A percentile compares a stretch with the other conserved stretches of the same genome.
These are phyloP conservation scores for Chaetorhynchus papuensis DNA, from an alignment of 2,113 vertebrate species.

Conservation along the genomic window DNA sequence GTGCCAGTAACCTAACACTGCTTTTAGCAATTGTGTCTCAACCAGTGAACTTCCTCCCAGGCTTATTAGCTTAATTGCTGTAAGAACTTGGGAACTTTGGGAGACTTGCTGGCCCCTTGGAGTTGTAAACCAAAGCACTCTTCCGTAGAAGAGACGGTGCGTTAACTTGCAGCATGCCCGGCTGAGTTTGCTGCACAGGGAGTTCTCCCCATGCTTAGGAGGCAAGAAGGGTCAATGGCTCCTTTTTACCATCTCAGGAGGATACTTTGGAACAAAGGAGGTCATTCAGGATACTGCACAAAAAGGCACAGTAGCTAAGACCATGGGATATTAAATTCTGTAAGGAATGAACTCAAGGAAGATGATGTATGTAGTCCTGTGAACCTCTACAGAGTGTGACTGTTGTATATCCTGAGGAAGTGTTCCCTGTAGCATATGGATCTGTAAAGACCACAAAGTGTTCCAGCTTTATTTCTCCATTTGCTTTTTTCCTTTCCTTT, in stretches of 20 bases:
- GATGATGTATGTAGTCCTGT: not conserved
- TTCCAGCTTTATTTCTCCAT: not conserved
- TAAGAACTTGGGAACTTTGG: not conserved
- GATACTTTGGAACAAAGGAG: not conserved
- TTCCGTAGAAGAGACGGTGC: not conserved
- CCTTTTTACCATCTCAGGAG: not conserved
- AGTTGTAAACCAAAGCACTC: not conserved
- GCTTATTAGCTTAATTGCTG: not conserved
- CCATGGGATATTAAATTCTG: not conserved
- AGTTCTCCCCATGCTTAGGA: not conserved
- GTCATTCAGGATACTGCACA: not conserved
- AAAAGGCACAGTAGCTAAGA: not conserved
- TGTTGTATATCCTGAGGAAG: not conserved
- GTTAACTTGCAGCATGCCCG: fast-evolving
- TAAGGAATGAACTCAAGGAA: not conserved
- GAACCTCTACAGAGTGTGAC: not conserved
- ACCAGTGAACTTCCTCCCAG: not conserved
- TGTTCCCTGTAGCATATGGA: not conserved
- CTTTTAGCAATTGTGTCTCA: not conserved
- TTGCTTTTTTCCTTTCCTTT: not conserved
- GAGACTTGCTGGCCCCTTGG: not conserved
- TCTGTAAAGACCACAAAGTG: not conserved
- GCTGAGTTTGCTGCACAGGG: not conserved
- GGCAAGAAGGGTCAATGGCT: not conserved
- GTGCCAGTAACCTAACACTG: not conserved